phyloP scores from a whole-genome alignment of 2,113 vertebrate species.

The Hemiprocne comata region DNA sequence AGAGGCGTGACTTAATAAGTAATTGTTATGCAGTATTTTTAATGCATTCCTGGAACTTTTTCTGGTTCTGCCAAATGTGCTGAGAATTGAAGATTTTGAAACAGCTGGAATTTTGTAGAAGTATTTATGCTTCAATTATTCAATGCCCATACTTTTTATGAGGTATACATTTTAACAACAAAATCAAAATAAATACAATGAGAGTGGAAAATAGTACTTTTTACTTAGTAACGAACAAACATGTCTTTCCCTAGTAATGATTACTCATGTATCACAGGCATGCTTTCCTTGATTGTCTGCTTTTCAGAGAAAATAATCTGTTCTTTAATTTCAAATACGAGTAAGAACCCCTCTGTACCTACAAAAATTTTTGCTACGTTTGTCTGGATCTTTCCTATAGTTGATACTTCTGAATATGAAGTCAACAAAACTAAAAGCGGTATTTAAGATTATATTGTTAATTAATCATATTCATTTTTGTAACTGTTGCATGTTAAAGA shows the following conservation, averaged over 20 bases:
- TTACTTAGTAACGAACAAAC: not conserved
- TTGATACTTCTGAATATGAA: not conserved
- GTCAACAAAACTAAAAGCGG: not conserved
- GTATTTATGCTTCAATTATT: not conserved
- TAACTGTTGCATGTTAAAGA: not conserved
- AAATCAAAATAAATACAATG: not conserved
- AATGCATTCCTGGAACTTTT: not conserved
- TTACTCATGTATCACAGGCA: not conserved
- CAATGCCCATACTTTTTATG: not conserved
- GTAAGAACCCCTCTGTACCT: not conserved
- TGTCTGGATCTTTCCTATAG: not conserved
- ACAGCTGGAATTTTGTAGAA: not conserved
- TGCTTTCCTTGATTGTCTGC: not conserved
- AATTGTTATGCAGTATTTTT: not conserved
- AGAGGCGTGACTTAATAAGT: not conserved
- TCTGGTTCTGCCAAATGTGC: not conserved
- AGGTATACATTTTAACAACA: not conserved
- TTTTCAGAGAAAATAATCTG: not conserved
- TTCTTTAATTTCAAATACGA: not conserved
- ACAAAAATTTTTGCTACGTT: not conserved
- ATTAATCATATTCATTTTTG: not conserved
- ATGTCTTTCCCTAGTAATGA: not conserved
- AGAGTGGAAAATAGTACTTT: not conserved
- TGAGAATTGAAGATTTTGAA: not conserved
- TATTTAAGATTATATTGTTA: not conserved